A percentile compares a stretch with the other conserved stretches of the same genome.
Conservation (phyloP, 2,888 invertebrate genomes). For the Galerucella pusilla region DNA sequence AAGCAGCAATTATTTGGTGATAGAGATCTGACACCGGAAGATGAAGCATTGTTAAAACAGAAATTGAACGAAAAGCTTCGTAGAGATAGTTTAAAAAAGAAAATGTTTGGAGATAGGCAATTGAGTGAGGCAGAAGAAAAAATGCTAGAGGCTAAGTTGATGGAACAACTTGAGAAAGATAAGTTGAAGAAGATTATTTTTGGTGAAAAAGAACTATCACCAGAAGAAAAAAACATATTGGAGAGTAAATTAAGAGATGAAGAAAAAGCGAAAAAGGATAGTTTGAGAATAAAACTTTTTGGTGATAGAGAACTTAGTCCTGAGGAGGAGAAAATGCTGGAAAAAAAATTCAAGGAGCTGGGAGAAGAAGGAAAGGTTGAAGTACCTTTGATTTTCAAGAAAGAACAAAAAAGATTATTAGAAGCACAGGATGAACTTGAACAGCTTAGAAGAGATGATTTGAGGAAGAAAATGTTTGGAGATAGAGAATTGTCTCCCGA, state of each 20-base stretch:
- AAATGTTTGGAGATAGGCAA: conserved; percentile 2
- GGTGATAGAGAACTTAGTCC: not conserved
- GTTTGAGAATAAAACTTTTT: not conserved
- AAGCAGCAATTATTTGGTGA: not conserved
- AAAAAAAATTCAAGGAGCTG: not conserved
- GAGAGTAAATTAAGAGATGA: not conserved
- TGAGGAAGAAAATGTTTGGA: conserved; percentile 2
- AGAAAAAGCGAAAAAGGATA: not conserved
- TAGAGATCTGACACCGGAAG: conserved; percentile 7
- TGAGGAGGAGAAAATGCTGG: not conserved
- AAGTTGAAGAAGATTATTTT: not conserved
- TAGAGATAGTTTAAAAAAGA: not conserved
- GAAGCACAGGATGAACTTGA: not conserved
- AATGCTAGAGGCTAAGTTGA: conserved; percentile 1
- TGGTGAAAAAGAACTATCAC: not conserved
- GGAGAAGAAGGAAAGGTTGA: not conserved
- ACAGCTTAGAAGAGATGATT: not conserved
- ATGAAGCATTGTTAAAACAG: conserved; percentile 9
- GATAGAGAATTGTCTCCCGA: not conserved
- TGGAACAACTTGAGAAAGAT: not conserved
- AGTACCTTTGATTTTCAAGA: not conserved
- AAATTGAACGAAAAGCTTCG: not conserved
- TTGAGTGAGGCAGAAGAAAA: not conserved
- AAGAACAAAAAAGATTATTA: conserved; percentile 6
- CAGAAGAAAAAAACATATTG: not conserved